Conservation (phyloP, 2,888 invertebrate species). For the Chymomyza amoena region DNA sequence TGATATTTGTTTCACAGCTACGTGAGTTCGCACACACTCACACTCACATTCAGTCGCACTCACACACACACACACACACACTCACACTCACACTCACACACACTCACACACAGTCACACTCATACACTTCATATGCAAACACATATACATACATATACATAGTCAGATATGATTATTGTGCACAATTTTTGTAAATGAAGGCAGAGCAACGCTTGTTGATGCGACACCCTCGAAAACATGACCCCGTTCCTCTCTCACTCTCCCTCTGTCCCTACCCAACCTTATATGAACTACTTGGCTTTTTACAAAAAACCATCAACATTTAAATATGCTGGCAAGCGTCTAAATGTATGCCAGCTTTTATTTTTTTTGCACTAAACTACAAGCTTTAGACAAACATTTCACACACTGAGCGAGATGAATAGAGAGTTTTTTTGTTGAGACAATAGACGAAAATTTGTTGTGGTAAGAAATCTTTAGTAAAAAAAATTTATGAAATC, state of each 20-base stretch:
- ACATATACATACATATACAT: no score
- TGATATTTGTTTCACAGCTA: constrained; percentile 48
- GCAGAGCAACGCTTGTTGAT: neutral
- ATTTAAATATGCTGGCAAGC: constrained; percentile 16
- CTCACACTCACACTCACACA: neutral
- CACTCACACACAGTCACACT: neutral
- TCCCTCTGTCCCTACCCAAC: neutral
- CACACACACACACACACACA: neutral
- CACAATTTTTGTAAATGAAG: constrained; percentile 60
- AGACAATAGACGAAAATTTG: neutral
- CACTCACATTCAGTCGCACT: neutral
- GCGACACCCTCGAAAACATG: neutral
- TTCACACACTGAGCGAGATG: neutral
- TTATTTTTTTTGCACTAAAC: constrained; percentile 1
- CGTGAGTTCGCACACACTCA: constrained; percentile 7
- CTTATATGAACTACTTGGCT: constrained; percentile 3
- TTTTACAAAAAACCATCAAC: constrained; percentile 28
- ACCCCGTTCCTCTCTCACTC: neutral
- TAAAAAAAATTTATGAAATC: no score
- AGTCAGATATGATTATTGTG: constrained; percentile 65
- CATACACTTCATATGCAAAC: neutral
- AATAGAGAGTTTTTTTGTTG: neutral
- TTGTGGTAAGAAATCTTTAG: neutral
- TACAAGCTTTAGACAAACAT: neutral
- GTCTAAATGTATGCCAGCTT: neutral